These are phyloP conservation scores for Drosophila burlai DNA, from an alignment of 1,140 invertebrate species.

Conservation along the genomic window DNA sequence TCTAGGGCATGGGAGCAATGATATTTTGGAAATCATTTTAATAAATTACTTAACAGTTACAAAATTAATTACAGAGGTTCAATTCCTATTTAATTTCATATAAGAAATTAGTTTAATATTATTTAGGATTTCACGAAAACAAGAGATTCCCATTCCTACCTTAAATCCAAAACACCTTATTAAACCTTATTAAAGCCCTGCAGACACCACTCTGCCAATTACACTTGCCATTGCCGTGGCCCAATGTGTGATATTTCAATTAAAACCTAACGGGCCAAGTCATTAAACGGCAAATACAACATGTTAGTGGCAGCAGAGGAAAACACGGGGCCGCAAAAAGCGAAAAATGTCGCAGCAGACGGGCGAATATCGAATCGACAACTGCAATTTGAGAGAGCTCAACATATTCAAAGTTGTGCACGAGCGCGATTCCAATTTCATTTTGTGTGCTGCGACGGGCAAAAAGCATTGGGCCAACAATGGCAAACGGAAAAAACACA, in stretches of 20 bases:
- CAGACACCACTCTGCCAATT: conserved; percentile 15
- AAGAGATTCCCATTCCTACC: neutral
- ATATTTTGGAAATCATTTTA: too few species aligned
- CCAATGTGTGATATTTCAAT: conserved; percentile 81
- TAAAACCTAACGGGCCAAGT: conserved; percentile 76
- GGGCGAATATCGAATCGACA: conserved; percentile 46
- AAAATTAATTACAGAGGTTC: neutral
- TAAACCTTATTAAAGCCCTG: conserved; percentile 5
- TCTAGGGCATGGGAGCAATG: neutral
- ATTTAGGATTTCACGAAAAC: neutral
- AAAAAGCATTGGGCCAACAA: conserved; percentile 39
- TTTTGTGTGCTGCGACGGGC: conserved; percentile 30
- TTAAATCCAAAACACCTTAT: neutral
- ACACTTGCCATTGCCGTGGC: conserved; percentile 43
- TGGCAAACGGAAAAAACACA: conserved; percentile 67
- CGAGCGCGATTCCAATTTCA: conserved; percentile 71
- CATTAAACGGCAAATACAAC: conserved; percentile 73
- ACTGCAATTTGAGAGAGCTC: conserved; percentile 45
- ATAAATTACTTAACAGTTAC: neutral
- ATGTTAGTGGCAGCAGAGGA: conserved; percentile 22
- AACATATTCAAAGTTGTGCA: conserved; percentile 79
- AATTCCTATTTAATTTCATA: too few species aligned
- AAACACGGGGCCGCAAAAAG: conserved; percentile 37
- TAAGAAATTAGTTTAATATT: neutral
- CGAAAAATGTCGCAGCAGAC: conserved; percentile 48